A percentile compares a stretch with the other conserved stretches of the same genome.
Evolutionary conservation across 2,113 vertebrate species (phyloP).

Genomic region (Bos javanicus): DNA sequence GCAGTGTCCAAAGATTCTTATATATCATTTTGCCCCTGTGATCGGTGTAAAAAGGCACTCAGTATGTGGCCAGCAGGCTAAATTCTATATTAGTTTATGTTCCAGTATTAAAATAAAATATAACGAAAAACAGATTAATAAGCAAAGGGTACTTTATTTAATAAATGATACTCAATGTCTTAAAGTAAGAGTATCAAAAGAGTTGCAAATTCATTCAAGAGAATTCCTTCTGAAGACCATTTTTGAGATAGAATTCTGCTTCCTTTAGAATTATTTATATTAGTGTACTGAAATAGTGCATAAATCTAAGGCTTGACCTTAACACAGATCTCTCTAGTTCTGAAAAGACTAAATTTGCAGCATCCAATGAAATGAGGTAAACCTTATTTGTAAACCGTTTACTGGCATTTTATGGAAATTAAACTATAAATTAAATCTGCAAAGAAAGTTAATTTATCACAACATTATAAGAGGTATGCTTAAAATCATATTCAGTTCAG

Average conservation of each 20-base stretch:
- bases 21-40: not conserved
- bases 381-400: not conserved
- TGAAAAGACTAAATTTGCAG: not conserved
- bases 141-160: not conserved
- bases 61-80: not conserved
- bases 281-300: not conserved
- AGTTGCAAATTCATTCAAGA: not conserved
- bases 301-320: not conserved
- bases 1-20: not conserved
- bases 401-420: not conserved
- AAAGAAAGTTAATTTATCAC: not conserved
- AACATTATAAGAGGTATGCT: not conserved
- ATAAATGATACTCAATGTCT: not conserved
- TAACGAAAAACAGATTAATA: conserved; percentile 24
- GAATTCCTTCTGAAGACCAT: not conserved
- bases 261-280: not conserved
- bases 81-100: not conserved
- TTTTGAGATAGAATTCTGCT: not conserved
- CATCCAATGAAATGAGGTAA: not conserved
- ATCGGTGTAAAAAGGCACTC: not conserved
- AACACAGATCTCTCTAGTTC: not conserved
- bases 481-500: not conserved
- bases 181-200: not conserved
- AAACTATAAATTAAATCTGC: not conserved
- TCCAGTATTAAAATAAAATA: conserved; percentile 34